Evolutionary conservation across 1,140 invertebrate species (phyloP).

Genomic region (Sesamia nonagrioides): DNA sequence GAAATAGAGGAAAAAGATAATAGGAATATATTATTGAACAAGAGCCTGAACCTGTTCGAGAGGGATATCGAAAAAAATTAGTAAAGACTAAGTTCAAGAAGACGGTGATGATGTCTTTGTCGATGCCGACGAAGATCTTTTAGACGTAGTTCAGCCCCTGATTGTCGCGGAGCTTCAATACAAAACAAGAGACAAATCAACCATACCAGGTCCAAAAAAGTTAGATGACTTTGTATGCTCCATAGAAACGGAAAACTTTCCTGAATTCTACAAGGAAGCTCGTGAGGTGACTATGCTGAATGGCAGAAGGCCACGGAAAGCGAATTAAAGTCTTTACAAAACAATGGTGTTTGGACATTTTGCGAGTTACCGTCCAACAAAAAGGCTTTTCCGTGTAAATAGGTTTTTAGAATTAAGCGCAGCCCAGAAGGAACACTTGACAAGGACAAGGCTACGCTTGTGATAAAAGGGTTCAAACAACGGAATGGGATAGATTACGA

Average conservation of each 20-base stretch:
- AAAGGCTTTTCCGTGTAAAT: not conserved
- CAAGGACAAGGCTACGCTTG: slow-evolving; percentile 8
- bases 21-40: no score
- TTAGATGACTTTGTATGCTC: not conserved
- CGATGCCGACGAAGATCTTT: not conserved
- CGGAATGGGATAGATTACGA: not conserved
- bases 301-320: not conserved
- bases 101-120: not conserved
- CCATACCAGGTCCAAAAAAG: not conserved
- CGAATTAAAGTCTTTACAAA: not conserved
- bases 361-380: not conserved
- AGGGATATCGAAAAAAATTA: not conserved
- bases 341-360: not conserved
- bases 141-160: not conserved
- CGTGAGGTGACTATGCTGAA: not conserved
- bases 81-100: no score
- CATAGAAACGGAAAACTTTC: not conserved
- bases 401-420: not conserved
- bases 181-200: not conserved
- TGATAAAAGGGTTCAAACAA: slow-evolving; percentile 9
- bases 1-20: no score
- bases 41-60: not conserved
- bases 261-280: not conserved
- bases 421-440: not conserved
- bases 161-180: not conserved